Evolutionary conservation across 2,888 invertebrate species (phyloP).

Genomic region (Caenorhabditis panamensis): DNA sequence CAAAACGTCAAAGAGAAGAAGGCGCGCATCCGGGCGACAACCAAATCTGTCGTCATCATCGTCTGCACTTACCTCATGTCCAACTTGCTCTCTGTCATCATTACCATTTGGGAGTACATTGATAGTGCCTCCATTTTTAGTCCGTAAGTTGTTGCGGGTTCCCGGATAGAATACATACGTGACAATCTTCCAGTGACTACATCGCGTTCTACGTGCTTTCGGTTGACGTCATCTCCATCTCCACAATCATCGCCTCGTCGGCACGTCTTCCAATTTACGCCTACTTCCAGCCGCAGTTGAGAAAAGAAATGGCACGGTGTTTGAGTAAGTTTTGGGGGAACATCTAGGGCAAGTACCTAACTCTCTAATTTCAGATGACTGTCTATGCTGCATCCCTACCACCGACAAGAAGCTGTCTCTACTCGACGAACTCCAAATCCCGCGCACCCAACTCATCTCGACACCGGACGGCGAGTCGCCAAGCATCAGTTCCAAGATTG

Average conservation of each 20-base stretch:
- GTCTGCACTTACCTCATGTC: constrained; percentile 72
- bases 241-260: constrained; percentile 69
- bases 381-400: constrained; percentile 20
- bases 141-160: constrained; percentile 23
- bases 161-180: not conserved
- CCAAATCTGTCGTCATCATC: constrained; percentile 71
- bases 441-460: constrained; percentile 48
- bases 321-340: constrained; percentile 56
- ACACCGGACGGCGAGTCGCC: constrained; percentile 58
- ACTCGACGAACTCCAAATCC: constrained; percentile 46
- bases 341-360: not conserved
- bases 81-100: constrained; percentile 65
- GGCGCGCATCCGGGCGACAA: constrained; percentile 71
- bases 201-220: constrained; percentile 69
- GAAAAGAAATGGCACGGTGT: constrained; percentile 67
- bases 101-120: constrained; percentile 70
- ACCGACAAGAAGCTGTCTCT: constrained; percentile 44
- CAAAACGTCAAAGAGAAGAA: constrained; percentile 71
- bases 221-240: constrained; percentile 69
- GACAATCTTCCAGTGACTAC: constrained; percentile 61
- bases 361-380: constrained; percentile 24
- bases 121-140: constrained; percentile 50
- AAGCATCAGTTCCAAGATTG: constrained; percentile 55
- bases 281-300: constrained; percentile 67
- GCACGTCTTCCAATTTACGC: constrained; percentile 73